Conservation (phyloP, 2,888 invertebrate species). For the Lasioglossum morio region DNA sequence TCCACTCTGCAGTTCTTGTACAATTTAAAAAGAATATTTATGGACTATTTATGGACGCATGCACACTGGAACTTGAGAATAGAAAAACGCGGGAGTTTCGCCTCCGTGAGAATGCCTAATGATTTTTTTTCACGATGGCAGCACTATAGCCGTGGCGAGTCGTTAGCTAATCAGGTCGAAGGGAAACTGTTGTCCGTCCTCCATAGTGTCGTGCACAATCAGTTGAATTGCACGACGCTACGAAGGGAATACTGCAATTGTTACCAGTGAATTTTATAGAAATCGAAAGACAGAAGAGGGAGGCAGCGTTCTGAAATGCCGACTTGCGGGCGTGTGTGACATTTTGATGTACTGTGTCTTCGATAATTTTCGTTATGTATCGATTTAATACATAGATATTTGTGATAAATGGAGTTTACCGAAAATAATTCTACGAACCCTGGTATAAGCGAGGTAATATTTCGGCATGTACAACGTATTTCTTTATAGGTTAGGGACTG, state of each 20-base stretch:
- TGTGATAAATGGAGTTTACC: slow-evolving; percentile 72
- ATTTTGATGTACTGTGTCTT: slow-evolving; percentile 69
- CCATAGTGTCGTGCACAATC: not conserved
- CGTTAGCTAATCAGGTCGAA: not conserved
- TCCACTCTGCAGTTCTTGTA: not conserved
- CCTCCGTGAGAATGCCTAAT: not conserved
- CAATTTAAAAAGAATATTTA: not conserved
- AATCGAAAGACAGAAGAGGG: slow-evolving; percentile 43
- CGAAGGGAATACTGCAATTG: slow-evolving; percentile 23
- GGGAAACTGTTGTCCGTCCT: not conserved
- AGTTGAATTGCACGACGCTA: not conserved
- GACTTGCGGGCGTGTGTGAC: slow-evolving; percentile 77
- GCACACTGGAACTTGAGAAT: not conserved
- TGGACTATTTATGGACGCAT: not conserved
- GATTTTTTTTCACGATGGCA: not conserved
- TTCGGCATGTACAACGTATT: slow-evolving; percentile 53
- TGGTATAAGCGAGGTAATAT: slow-evolving; percentile 73
- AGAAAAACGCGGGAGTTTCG: not conserved
- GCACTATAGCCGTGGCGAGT: not conserved
- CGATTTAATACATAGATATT: slow-evolving; percentile 72
- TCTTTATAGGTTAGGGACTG: slow-evolving; percentile 73
- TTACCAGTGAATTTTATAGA: slow-evolving; percentile 47
- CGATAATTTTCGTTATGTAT: slow-evolving; percentile 72
- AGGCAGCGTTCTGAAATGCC: slow-evolving; percentile 73
- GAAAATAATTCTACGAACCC: slow-evolving; percentile 66